phyloP scores from a whole-genome alignment of 2,797 vertebrate species.

The Scolopax bukidnonensis region DNA sequence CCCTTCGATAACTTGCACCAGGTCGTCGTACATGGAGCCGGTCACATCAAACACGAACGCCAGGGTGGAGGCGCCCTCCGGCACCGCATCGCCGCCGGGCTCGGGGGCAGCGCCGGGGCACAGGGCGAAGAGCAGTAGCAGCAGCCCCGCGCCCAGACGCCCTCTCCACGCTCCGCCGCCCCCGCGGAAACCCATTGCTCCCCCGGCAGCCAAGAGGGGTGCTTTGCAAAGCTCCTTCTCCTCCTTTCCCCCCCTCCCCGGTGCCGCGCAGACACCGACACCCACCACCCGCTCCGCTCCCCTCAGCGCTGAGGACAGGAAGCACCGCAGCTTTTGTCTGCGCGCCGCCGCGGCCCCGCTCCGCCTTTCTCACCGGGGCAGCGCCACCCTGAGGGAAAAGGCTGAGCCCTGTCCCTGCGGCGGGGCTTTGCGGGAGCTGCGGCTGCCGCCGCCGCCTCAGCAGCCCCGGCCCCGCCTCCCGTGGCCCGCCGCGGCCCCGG shows the following conservation, averaged over 20 bases:
- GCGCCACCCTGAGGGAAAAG: constrained; percentile 28
- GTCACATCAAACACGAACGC: constrained; percentile 98
- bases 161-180: background rate
- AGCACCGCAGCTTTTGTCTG: constrained; percentile 61
- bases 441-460: background rate
- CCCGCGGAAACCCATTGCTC: constrained; percentile 55
- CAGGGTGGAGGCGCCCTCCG: constrained; percentile 94
- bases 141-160: background rate
- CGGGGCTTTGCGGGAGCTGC: background rate
- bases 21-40: constrained; percentile 98
- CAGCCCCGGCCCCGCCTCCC: background rate
- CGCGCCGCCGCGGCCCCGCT: constrained; percentile 22
- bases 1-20: constrained; percentile 97
- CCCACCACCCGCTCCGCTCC: background rate
- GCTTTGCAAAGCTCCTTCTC: background rate
- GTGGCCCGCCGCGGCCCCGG: constrained; percentile 21
- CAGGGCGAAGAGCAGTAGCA: constrained; percentile 51
- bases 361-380: constrained; percentile 32
- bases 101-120: constrained; percentile 66
- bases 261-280: background rate
- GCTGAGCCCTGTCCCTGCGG: constrained; percentile 19
- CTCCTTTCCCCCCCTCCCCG: background rate
- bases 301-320: background rate
- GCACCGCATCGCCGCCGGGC: constrained; percentile 76
- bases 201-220: background rate